Conservation (phyloP, 2,888 invertebrate species). For the Nasonovia ribisnigri region DNA sequence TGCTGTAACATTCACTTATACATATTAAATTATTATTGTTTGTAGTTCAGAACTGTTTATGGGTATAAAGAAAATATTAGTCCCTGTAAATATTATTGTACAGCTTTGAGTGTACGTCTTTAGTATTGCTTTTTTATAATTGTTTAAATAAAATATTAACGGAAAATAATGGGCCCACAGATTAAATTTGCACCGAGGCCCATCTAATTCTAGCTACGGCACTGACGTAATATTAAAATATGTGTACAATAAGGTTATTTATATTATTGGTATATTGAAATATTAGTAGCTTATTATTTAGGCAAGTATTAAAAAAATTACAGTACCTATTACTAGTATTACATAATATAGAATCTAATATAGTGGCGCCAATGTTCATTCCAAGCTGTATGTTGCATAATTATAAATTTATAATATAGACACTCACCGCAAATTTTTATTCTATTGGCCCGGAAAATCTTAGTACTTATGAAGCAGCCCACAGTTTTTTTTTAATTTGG, state of each 20-base stretch:
- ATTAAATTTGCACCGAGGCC: too few species aligned
- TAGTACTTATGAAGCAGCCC: not conserved
- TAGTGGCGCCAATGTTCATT: not conserved
- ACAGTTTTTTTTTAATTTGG: not conserved
- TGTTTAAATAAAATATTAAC: too few species aligned
- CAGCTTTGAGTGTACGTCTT: not conserved
- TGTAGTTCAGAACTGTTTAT: not conserved
- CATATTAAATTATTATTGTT: not conserved
- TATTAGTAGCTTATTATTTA: not conserved
- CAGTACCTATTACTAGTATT: too few species aligned
- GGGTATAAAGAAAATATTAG: not conserved
- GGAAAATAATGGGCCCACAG: too few species aligned
- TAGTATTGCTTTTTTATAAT: too few species aligned
- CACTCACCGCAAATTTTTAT: not conserved
- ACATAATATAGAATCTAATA: not conserved
- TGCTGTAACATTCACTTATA: not conserved
- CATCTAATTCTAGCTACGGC: too few species aligned
- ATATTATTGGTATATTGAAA: not conserved
- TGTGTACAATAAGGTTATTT: not conserved
- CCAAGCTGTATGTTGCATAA: not conserved
- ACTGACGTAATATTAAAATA: not conserved
- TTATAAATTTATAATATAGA: not conserved
- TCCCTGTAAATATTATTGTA: not conserved
- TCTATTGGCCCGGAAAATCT: too few species aligned
- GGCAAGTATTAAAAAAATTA: not conserved